These are phyloP conservation scores for Coelinius sp. DNA, from an alignment of 2,888 invertebrate genomes.

Conservation along the genomic window DNA sequence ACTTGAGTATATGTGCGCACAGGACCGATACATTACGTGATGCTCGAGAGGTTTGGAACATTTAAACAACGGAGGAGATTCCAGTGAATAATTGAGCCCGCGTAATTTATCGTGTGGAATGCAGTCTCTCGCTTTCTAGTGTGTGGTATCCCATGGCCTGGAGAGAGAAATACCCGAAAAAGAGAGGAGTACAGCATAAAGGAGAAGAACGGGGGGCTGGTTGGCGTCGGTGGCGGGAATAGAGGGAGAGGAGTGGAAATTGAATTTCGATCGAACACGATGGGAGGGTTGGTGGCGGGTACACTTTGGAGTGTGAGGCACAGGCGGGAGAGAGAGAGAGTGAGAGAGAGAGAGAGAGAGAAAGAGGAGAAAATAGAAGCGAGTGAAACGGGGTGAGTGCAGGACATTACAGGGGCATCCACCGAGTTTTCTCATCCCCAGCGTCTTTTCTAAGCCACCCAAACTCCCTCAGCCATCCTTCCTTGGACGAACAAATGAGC, in stretches of 20 bases:
- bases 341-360: constrained; percentile 23
- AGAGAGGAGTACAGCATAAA: constrained; percentile 40
- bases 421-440: constrained; percentile 28
- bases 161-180: constrained; percentile 19
- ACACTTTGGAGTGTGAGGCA: constrained; percentile 34
- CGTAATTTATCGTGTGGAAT: constrained; percentile 68
- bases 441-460: constrained; percentile 47
- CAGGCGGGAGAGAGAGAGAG: constrained; percentile 33
- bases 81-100: constrained; percentile 67
- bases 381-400: constrained; percentile 53
- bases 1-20: background rate
- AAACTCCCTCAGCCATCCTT: constrained; percentile 19
- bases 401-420: constrained; percentile 63
- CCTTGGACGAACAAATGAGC: constrained; percentile 67
- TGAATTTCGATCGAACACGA: constrained; percentile 70
- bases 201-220: constrained; percentile 21
- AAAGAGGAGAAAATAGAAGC: constrained; percentile 30
- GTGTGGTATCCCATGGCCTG: background rate
- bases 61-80: constrained; percentile 53
- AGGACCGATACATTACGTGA: background rate
- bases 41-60: background rate
- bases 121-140: constrained; percentile 58
- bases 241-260: constrained; percentile 65
- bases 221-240: constrained; percentile 47
- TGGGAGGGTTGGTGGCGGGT: constrained; percentile 47